Percentiles rank a stretch among this genome's conserved stretches.
Evolutionary conservation across 2,888 invertebrate species (phyloP).

Genomic region (Chesias legatella): DNA sequence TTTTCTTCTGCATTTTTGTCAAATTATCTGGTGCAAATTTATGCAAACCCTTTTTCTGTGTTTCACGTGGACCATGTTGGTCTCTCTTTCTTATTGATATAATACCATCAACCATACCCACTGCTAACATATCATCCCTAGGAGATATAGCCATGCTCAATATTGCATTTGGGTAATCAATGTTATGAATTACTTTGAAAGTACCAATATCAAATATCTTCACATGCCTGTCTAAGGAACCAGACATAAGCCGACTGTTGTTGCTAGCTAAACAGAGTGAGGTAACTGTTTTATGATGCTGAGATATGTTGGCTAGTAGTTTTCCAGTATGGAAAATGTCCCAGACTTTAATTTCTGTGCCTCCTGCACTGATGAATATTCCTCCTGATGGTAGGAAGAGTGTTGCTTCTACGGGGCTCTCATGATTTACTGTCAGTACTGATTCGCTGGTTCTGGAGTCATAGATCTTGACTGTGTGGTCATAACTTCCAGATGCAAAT

Average conservation of each 20-base stretch:
- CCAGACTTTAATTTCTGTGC: slow-evolving; percentile 95
- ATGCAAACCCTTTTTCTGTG: slow-evolving; percentile 58
- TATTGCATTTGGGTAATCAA: slow-evolving; percentile 94
- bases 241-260: slow-evolving; percentile 91
- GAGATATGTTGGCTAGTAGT: slow-evolving; percentile 89
- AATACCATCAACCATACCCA: slow-evolving; percentile 95
- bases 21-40: slow-evolving; percentile 78
- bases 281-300: slow-evolving; percentile 98
- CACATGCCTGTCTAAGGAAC: slow-evolving; percentile 95
- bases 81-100: slow-evolving; percentile 91
- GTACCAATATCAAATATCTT: slow-evolving; percentile 94
- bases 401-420: slow-evolving; percentile 93
- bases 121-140: slow-evolving; percentile 91
- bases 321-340: slow-evolving; percentile 94
- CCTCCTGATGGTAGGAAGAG: slow-evolving; percentile 94
- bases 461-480: slow-evolving; percentile 92
- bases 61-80: slow-evolving; percentile 62
- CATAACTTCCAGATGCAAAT: slow-evolving; percentile 93
- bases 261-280: slow-evolving; percentile 90
- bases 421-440: slow-evolving; percentile 89
- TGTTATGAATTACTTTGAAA: slow-evolving; percentile 92
- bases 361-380: slow-evolving; percentile 94
- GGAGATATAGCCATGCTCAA: slow-evolving; percentile 89
- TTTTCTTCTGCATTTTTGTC: slow-evolving; percentile 10
- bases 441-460: slow-evolving; percentile 88